These are phyloP conservation scores for Panthera leo DNA, from an alignment of 2,113 vertebrate species.

Conservation along the genomic window DNA sequence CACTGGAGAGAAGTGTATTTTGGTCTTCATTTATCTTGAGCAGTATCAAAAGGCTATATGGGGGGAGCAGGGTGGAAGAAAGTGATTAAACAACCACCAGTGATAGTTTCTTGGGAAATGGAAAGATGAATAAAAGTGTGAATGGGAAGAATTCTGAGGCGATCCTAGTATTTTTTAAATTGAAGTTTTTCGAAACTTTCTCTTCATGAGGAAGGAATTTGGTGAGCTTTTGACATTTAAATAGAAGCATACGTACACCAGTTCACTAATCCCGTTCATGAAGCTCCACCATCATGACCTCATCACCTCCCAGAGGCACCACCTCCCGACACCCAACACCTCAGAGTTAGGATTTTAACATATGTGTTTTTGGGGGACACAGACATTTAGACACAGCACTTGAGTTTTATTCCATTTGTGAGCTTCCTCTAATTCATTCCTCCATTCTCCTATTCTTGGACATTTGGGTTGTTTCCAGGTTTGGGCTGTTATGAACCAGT, in stretches of 20 bases:
- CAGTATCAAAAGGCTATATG: not conserved
- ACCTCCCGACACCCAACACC: not conserved
- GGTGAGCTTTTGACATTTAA: conserved; percentile 3
- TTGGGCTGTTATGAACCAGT: not conserved
- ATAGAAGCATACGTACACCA: not conserved
- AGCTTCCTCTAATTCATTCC: not conserved
- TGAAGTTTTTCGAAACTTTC: not conserved
- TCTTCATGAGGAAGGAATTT: not conserved
- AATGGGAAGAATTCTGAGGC: not conserved
- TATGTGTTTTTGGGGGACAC: not conserved
- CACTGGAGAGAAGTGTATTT: not conserved
- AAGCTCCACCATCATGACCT: not conserved
- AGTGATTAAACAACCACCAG: not conserved
- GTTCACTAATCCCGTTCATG: not conserved
- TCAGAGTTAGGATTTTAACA: not conserved
- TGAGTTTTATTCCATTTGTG: not conserved
- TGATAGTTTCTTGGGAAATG: conserved; percentile 2
- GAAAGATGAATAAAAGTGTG: not conserved
- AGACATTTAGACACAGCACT: not conserved
- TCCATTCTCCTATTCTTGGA: not conserved
- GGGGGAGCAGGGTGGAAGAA: not conserved
- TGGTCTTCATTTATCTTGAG: conserved; percentile 8
- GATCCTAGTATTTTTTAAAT: not conserved
- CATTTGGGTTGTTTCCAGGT: not conserved
- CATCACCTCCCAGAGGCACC: not conserved